Evolutionary conservation across 2,888 invertebrate species (phyloP).

Genomic region (Clepsis dumicolana): DNA sequence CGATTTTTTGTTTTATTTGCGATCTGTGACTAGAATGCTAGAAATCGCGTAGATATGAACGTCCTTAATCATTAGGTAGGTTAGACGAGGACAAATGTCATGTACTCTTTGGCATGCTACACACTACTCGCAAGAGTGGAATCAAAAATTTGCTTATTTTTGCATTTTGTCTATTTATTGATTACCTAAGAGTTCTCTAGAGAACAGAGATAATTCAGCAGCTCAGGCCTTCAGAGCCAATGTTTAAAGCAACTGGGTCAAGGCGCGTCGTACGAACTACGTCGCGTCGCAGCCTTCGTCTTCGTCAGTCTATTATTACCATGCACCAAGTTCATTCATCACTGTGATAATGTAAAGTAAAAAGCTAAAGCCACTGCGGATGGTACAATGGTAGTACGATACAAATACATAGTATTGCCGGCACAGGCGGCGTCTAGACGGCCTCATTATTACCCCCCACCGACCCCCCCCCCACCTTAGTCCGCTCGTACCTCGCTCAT

Average conservation of each 20-base stretch:
- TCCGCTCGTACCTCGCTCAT: constrained; percentile 45
- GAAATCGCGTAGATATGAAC: not conserved
- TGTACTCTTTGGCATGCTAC: not conserved
- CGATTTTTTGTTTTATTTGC: not conserved
- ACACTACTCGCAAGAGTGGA: too few species aligned
- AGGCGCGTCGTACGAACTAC: constrained; percentile 17
- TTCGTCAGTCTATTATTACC: constrained; percentile 5
- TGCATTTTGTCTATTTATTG: too few species aligned
- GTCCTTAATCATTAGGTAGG: not conserved
- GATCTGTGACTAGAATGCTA: not conserved
- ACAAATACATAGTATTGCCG: constrained; percentile 65
- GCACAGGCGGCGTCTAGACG: constrained; percentile 75
- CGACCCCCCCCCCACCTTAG: constrained; percentile 45
- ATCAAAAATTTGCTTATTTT: too few species aligned
- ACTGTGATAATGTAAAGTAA: constrained; percentile 59
- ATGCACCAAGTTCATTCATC: constrained; percentile 17
- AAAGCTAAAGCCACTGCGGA: constrained; percentile 48
- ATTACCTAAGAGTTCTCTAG: not conserved
- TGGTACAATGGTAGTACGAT: constrained; percentile 64
- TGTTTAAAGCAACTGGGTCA: constrained; percentile 23
- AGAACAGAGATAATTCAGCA: constrained; percentile 4
- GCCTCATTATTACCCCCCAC: constrained; percentile 48
- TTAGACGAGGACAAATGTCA: not conserved
- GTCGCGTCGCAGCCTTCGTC: constrained; percentile 14
- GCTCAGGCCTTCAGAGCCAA: constrained; percentile 11